Evolutionary conservation across 2,113 vertebrate genomes (phyloP), one percentile per base, ranked within the genome.

Genomic region (Lethenteron reissneri): DNA sequence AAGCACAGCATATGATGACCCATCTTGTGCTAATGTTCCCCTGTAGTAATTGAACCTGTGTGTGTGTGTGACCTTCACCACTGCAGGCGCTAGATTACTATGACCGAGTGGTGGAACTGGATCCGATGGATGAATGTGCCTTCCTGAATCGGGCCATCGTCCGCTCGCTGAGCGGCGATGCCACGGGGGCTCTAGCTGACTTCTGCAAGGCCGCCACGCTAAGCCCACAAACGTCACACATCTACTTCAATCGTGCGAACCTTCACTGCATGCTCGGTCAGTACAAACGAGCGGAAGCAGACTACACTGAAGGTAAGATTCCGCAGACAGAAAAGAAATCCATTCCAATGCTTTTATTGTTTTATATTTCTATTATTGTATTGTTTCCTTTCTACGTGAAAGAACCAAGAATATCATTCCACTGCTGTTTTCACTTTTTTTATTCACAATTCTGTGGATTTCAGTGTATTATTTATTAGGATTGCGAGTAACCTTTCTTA

Each of bases 61-160:
- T 69, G 25, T 57, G 57, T 69, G 1, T 57, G 25, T 13, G 14
- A 56, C 21, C 21, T 57, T 17, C 11, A 68, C 64, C 58, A 77
- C 76, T 75, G 10, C 75, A 86, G 84, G 83, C 83, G 12, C 75
- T 70, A 57, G 77, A 80, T 73, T 85, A 81, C 74, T 88, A 85
- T 75, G 81, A 79, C 71, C 76, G 76, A 59, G 81, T 81, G 69
- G 75, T 85, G 71, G 70, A 77, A 13, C 77, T 81, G 75, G 80
- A 86, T 70, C 80, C 83, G 57, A 72, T 57, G 73, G 81, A 85
- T 74, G 78, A 84, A 70, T 81, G 78, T 70, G 79, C 78, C 70
- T 15, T 80, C 72, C 76, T 85, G 75, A 87, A 87, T 79, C 77
- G 77, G 75, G 85, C 82, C 74, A 77, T 85, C 74, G 78, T 79